Conservation (phyloP, 2,797 vertebrate species). For the Anguilla anguilla region DNA sequence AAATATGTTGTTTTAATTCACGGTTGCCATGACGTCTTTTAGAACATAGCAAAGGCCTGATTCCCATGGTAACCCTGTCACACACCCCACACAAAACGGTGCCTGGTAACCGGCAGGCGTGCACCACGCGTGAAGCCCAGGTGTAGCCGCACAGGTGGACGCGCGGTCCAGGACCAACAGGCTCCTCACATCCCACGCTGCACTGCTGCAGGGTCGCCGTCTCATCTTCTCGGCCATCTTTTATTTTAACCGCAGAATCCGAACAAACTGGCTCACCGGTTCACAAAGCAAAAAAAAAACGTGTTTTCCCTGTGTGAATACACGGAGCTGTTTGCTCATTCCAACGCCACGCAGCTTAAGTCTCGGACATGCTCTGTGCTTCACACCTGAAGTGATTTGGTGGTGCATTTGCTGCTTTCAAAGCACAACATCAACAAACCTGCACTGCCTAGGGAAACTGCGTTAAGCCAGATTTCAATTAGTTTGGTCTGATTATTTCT, state of each 20-base stretch:
- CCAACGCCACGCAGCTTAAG: not conserved
- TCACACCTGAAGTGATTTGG: not conserved
- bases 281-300: not conserved
- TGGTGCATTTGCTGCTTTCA: not conserved
- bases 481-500: not conserved
- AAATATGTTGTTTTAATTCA: not conserved
- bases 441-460: not conserved
- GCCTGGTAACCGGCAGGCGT: not conserved
- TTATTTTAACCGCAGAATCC: not conserved
- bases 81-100: not conserved
- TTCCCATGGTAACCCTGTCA: constrained; percentile 10
- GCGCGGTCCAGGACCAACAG: not conserved
- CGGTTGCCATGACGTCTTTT: not conserved
- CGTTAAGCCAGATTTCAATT: not conserved
- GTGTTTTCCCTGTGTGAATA: not conserved
- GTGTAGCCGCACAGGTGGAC: not conserved
- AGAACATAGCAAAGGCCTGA: not conserved
- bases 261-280: no score
- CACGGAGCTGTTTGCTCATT: not conserved
- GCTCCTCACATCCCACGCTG: not conserved
- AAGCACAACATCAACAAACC: not conserved
- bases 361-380: not conserved
- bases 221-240: not conserved
- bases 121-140: no score
- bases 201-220: not conserved